Evolutionary conservation across 2,797 vertebrate genomes (phyloP).

Genomic region (Pangasius mekongensis): DNA sequence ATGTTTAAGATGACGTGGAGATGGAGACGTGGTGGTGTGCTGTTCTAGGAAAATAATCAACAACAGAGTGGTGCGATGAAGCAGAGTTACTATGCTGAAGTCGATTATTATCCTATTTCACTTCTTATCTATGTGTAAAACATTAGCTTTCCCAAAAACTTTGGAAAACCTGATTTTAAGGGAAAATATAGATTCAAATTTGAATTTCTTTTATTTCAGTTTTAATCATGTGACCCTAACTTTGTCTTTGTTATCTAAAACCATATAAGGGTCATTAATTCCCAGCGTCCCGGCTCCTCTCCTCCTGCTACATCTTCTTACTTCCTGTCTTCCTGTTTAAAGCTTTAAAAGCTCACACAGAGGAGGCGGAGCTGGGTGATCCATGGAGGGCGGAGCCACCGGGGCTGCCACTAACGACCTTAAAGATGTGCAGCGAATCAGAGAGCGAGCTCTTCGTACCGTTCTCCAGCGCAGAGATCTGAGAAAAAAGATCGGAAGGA

Average conservation of each 20-base stretch:
- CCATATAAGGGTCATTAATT: neutral
- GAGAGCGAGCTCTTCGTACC: slow-evolving; percentile 81
- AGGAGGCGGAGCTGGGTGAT: slow-evolving; percentile 82
- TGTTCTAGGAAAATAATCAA: neutral
- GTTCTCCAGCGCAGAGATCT: slow-evolving; percentile 89
- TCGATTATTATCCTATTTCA: neutral
- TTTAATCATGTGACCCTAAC: neutral
- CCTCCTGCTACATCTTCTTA: neutral
- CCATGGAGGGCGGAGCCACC: slow-evolving; percentile 83
- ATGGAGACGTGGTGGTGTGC: neutral
- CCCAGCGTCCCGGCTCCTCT: neutral
- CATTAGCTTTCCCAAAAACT: neutral
- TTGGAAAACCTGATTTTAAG: neutral
- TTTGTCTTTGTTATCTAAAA: neutral
- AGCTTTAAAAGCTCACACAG: slow-evolving; percentile 75
- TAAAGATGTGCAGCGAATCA: slow-evolving; percentile 93
- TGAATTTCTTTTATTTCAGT: neutral
- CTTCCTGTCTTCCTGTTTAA: neutral
- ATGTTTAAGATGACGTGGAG: neutral
- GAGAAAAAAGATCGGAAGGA: neutral
- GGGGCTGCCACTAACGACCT: slow-evolving; percentile 93
- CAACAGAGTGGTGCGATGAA: neutral
- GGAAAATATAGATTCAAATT: neutral
- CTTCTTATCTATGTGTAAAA: neutral
- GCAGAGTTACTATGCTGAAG: neutral